These are phyloP conservation scores for Apodemus agrarius DNA, from an alignment of 2,797 vertebrate genomes.

Conservation along the genomic window DNA sequence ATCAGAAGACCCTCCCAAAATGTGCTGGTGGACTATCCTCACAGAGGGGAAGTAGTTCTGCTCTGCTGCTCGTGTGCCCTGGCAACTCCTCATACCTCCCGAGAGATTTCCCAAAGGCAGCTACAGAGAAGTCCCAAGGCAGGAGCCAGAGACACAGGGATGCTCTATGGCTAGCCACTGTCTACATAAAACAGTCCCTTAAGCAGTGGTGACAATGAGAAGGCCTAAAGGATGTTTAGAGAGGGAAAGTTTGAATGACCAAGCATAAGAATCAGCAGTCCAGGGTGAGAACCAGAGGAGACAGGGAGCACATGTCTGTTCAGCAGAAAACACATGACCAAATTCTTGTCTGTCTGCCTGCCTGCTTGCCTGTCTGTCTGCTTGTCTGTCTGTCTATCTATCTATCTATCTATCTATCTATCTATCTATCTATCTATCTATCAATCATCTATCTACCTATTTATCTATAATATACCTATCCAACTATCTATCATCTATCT, in stretches of 20 bases:
- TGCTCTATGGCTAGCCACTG: background rate
- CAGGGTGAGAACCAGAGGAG: background rate
- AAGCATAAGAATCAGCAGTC: too few relatives aligned
- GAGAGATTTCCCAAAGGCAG: background rate
- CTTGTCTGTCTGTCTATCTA: background rate
- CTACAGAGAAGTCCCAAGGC: background rate
- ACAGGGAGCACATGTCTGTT: background rate
- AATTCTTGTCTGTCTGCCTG: background rate
- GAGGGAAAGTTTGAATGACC: fast-evolving
- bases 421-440: background rate
- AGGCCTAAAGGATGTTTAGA: too few relatives aligned
- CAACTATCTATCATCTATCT: too few relatives aligned
- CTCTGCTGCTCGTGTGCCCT: background rate
- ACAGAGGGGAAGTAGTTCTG: background rate
- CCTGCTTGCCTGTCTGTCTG: too few relatives aligned
- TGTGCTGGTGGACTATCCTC: background rate
- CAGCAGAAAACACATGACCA: background rate
- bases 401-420: too few relatives aligned
- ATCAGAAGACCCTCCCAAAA: background rate
- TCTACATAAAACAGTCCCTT: background rate
- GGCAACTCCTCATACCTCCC: background rate
- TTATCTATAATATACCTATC: background rate
- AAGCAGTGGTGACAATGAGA: background rate
- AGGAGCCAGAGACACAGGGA: background rate
- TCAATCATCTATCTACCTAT: background rate